Base-by-base conservation (phyloP, 2,113 vertebrate genomes). In the human (Homo sapiens) region DNA sequence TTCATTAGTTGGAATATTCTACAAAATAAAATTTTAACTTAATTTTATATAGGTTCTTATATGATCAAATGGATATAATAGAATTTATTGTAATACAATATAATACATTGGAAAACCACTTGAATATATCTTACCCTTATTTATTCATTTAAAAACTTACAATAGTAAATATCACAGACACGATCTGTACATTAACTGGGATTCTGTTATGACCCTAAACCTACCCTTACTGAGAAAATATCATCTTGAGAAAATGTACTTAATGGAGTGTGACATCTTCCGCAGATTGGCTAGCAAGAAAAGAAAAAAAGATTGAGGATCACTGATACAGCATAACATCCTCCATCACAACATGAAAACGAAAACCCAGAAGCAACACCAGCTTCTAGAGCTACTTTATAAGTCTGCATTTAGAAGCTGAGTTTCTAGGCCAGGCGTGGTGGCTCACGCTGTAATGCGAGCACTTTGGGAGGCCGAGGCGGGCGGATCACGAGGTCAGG, bases 381-480 rank as follows among this genome's bases (percentile, higher is more conserved):
- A 25, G 6, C 3, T 38, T 2, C 25, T 72, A 16, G 20, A 59
- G 27, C 40, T 79, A 61, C 18, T 64, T 73, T 80, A 52, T 8
- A 52, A 23, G 14, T 9, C 8, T 27, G 14, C 14, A 64, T 45
- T 27, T 59, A 35, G 0, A 40, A 32, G 14, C 66, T n/a, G 66
- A 68, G 59, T 27, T 27, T 61, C 59, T 8, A 55, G 52, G 18
- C 18, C 6, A 6, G 0, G 18, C 6, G 2, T 18, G 0, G 18
- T 55, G 52, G 52, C 52, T 55, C 18, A 20, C 52, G 17, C 52
- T 55, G 18, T 55, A 55, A 20, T 55, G 18, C 18, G 18, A 55
- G 52, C 18, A 55, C 52, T 55, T 55, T 55, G 52, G 52, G 52
- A 55, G 18, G 52, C 52, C 18, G 18, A 55, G 18, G 52, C 0